Base-by-base conservation (phyloP, 92 coral and sea anemone species). In the Porites cylindrica region DNA sequence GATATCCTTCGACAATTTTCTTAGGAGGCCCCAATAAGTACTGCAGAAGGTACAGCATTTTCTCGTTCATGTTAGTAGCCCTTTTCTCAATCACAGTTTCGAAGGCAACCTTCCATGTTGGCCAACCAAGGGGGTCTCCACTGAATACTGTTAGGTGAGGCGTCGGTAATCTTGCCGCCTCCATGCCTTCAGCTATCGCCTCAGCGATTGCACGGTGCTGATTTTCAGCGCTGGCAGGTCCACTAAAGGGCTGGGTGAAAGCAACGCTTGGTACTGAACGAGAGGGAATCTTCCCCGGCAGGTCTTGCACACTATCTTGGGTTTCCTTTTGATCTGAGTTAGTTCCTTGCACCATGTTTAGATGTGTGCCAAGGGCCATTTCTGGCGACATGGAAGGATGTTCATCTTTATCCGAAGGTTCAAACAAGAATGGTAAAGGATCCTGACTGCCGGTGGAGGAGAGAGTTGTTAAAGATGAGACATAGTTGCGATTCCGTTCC, bases 1-100 rank as follows among this genome's bases (percentile, higher is more conserved):
- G 93, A 53, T 86, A 90, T 1, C 93, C n/a, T n/a, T n/a, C n/a
- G n/a, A n/a, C 93, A 8, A 90, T 79, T 54, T 90, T 81, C 91
- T 65, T 81, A 20, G 93, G 85, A 56, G 86, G 68, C 1, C 85
- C 76, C 20, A 85, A 51, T 61, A 90, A 70, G 53, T 80, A 90
- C n/a, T 90, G 93, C 13, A 85, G 74, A 26, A 90, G 76, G 29
- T 90, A 90, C 26, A 89, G 52, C 4, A 84, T 73, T 59, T 72
- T 79, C 60, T 88, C 91, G 12, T 78, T 76, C 10, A 82, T 51
- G 52, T 65, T 88, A 21, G 70, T 54, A 6, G 85, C 62, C 60
- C 92, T 78, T 47, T 85, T 85, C 21, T 89, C 89, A 29, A 89
- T 89, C 18, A 79, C 92, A 4, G 89, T 72, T 66, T 90, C 92